phyloP scores from a whole-genome alignment of 2,797 vertebrate species.

The Halcyon smyrnensis region DNA sequence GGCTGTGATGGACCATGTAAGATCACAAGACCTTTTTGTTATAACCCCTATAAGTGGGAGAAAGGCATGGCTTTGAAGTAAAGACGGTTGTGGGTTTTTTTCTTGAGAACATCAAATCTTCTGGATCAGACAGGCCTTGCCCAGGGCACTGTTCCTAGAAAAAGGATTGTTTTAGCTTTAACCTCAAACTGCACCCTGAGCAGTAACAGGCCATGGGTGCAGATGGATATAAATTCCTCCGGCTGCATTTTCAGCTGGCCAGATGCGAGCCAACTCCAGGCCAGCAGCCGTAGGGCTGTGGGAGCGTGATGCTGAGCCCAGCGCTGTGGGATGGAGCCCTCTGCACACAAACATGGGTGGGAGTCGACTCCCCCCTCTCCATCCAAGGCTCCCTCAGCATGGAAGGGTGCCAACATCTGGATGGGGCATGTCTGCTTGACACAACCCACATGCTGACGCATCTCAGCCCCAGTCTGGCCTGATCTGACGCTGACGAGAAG shows the following conservation, averaged over 20 bases:
- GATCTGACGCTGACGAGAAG: neutral
- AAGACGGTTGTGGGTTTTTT: neutral
- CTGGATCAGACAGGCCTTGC: conserved; percentile 31
- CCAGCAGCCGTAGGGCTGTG: neutral
- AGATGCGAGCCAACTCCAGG: neutral
- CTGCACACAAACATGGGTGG: accelerated
- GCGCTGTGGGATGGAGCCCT: neutral
- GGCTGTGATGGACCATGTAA: neutral
- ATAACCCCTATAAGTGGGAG: neutral
- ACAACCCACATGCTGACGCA: neutral
- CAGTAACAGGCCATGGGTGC: neutral
- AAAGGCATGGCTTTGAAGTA: neutral
- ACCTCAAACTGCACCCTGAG: conserved; percentile 23
- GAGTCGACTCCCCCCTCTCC: neutral
- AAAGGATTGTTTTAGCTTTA: conserved; percentile 12
- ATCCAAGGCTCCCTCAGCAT: accelerated
- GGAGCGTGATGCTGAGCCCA: accelerated
- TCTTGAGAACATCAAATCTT: conserved; percentile 12
- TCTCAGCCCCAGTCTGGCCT: neutral
- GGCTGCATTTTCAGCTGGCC: neutral
- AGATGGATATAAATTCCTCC: neutral
- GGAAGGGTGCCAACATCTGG: neutral
- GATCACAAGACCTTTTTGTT: neutral
- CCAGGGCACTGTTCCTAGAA: conserved; percentile 53
- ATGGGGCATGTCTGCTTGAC: neutral